These are phyloP conservation scores for Probaryconus sp. DNA, from an alignment of 1,140 invertebrate species.

Conservation along the genomic window DNA sequence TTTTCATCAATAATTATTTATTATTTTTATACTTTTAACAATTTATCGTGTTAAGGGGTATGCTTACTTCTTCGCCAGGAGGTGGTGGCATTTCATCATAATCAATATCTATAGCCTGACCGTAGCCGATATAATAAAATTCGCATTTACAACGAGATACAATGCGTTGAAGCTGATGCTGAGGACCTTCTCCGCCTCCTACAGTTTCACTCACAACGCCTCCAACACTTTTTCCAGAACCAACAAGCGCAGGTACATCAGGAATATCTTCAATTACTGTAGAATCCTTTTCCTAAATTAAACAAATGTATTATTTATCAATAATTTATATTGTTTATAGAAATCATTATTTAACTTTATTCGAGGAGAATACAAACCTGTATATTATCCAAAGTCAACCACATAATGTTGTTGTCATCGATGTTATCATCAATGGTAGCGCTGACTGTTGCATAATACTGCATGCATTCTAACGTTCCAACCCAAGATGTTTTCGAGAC, in stretches of 20 bases:
- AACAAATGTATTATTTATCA: not conserved
- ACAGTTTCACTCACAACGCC: conserved; percentile 96
- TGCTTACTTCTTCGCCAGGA: conserved; percentile 83
- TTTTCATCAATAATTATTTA: not conserved
- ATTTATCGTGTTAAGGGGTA: too few species aligned
- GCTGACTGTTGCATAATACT: conserved; percentile 98
- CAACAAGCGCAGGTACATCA: conserved; percentile 93
- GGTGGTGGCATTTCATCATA: conserved; percentile 83
- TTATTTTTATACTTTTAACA: not conserved
- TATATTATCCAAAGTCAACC: conserved; percentile 95
- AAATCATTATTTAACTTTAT: conserved; percentile 6
- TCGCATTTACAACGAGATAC: conserved; percentile 98
- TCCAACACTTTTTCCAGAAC: conserved; percentile 96
- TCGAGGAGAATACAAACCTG: conserved; percentile 74
- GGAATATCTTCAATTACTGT: conserved; percentile 86
- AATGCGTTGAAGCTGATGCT: conserved; percentile 92
- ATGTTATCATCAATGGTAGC: conserved; percentile 87
- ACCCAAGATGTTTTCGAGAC: conserved; percentile 97
- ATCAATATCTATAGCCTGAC: conserved; percentile 87
- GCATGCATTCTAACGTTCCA: conserved; percentile 97
- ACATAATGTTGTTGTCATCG: conserved; percentile 95
- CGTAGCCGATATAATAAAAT: conserved; percentile 98
- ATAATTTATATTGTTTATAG: conserved; percentile 10
- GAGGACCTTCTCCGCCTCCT: conserved; percentile 84
- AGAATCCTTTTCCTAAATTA: conserved; percentile 84